Evolutionary conservation across 2,113 vertebrate genomes (phyloP).

Genomic region (pig (Sus scrofa)): T2T-Sscrofa CM000828.6:22530001-22530500

Average conservation of each 20-base stretch:
- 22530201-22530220: background rate
- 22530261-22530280: accelerated
- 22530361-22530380: background rate
- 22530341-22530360: too few relatives aligned
- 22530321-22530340: accelerated
- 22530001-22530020: background rate
- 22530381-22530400: background rate
- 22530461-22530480: too few relatives aligned
- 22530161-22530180: too few relatives aligned
- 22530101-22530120: background rate
- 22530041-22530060: background rate
- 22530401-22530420: background rate
- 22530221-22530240: background rate
- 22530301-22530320: too few relatives aligned
- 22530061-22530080: accelerated
- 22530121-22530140: accelerated
- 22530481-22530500: too few relatives aligned
- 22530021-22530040: background rate
- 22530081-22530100: accelerated
- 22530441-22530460: too few relatives aligned
- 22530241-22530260: background rate
- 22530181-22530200: background rate
- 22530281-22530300: accelerated
- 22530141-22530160: accelerated
- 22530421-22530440: too few relatives aligned